phyloP scores from a whole-genome alignment of 2,797 vertebrate genomes.

The Calcarius lapponicus region DNA sequence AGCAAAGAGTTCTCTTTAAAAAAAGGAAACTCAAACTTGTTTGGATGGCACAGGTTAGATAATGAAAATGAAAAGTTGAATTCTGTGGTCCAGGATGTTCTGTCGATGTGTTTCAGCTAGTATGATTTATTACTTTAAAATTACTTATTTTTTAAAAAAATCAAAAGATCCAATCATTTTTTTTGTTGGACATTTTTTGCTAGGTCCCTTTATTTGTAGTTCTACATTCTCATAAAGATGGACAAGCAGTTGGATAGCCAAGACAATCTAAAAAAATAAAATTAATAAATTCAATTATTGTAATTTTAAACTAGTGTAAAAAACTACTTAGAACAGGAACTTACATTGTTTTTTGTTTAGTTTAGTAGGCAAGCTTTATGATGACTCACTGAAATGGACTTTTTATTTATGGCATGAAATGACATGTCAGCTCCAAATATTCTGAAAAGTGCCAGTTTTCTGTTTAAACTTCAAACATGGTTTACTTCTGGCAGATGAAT shows the following conservation, averaged over 20 bases:
- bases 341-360: neutral
- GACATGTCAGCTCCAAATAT: neutral
- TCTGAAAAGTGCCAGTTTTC: neutral
- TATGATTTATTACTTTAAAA: neutral
- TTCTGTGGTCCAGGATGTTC: neutral
- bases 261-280: neutral
- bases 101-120: accelerated
- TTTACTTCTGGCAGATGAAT: neutral
- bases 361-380: neutral
- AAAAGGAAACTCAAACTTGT: neutral
- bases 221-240: neutral
- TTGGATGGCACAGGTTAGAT: neutral
- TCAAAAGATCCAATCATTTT: too few relatives aligned
- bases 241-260: neutral
- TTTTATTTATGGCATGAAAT: neutral
- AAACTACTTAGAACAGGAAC: neutral
- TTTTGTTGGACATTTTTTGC: neutral
- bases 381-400: neutral
- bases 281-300: neutral
- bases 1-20: neutral
- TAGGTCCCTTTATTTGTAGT: neutral
- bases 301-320: neutral
- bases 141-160: neutral
- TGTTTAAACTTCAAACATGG: neutral
- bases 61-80: neutral